Evolutionary conservation across 23 tunicate genomes (phyloP).

Genomic region (Ascidia mentula): DNA sequence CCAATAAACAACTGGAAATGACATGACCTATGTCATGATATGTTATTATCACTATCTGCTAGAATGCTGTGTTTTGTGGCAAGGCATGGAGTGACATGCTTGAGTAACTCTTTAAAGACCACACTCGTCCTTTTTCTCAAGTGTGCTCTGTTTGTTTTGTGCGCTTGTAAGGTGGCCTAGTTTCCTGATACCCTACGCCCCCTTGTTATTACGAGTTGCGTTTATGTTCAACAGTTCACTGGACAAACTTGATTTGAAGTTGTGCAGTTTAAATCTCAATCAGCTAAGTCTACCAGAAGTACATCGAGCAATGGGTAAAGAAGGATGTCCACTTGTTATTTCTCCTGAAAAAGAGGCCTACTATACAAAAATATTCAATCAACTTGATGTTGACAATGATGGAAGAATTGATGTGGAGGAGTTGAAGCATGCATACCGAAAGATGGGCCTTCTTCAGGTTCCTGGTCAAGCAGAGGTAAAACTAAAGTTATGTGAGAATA

Average conservation of each 20-base stretch:
- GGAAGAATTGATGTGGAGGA: constrained; percentile 78
- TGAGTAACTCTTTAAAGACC: too few relatives aligned
- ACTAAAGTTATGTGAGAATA: not conserved
- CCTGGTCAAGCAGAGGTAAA: constrained; percentile 97
- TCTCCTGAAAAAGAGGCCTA: constrained; percentile 82
- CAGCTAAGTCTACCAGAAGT: constrained; percentile 42
- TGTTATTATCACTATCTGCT: too few relatives aligned
- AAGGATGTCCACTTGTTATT: constrained; percentile 38
- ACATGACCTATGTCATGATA: too few relatives aligned
- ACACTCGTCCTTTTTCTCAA: too few relatives aligned
- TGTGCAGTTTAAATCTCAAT: constrained; percentile 31
- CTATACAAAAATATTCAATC: constrained; percentile 64
- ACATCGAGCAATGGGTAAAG: constrained; percentile 46
- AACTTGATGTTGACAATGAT: constrained; percentile 83
- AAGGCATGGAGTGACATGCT: too few relatives aligned
- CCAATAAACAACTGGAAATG: too few relatives aligned
- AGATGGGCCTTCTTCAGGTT: constrained; percentile 61
- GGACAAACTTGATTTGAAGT: constrained; percentile 25
- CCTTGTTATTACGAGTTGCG: too few relatives aligned
- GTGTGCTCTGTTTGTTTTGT: too few relatives aligned
- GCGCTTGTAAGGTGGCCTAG: too few relatives aligned
- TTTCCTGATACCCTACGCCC: too few relatives aligned
- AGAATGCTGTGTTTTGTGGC: too few relatives aligned
- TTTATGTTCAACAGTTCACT: constrained; percentile 11
- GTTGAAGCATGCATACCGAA: constrained; percentile 61